A percentile compares a stretch with the other conserved stretches of the same genome.
Conservation (phyloP, 2,797 vertebrate genomes). For the Hafferia zeledoni region DNA sequence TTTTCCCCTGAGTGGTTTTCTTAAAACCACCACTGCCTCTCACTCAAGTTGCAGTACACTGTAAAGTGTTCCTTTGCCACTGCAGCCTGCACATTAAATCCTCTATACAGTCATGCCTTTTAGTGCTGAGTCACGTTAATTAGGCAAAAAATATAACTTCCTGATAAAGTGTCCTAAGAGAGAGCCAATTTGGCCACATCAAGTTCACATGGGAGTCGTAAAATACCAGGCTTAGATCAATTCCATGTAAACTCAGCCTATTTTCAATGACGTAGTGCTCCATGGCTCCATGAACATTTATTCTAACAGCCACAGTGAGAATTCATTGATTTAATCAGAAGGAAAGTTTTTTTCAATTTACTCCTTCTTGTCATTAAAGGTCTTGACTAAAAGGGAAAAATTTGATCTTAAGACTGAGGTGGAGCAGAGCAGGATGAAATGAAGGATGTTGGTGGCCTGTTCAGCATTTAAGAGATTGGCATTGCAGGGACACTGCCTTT, state of each 20-base stretch:
- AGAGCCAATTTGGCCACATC: conserved; percentile 46
- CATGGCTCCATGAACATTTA: conserved; percentile 30
- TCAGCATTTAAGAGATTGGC: neutral
- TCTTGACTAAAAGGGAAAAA: neutral
- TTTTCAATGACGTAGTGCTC: conserved; percentile 32
- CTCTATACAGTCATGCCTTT: neutral
- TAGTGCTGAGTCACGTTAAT: conserved; percentile 49
- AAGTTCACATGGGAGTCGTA: neutral
- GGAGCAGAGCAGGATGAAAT: neutral
- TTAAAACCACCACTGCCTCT: conserved; percentile 31
- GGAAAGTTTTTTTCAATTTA: conserved; percentile 2
- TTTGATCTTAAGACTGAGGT: neutral
- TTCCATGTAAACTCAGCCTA: conserved; percentile 40
- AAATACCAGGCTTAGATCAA: conserved; percentile 44
- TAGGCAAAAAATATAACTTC: conserved; percentile 43
- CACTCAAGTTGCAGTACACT: neutral
- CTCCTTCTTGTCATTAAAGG: neutral
- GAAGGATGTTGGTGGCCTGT: neutral
- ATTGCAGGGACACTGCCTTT: neutral
- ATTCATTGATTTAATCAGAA: conserved; percentile 49
- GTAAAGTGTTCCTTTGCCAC: conserved; percentile 22
- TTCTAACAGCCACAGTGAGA: conserved; percentile 46
- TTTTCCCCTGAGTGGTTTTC: neutral
- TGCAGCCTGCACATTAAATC: conserved; percentile 27
- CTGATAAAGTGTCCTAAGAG: conserved; percentile 49